Evolutionary conservation across 2,113 vertebrate species (phyloP).

Genomic region (Micronisus gabar): DNA sequence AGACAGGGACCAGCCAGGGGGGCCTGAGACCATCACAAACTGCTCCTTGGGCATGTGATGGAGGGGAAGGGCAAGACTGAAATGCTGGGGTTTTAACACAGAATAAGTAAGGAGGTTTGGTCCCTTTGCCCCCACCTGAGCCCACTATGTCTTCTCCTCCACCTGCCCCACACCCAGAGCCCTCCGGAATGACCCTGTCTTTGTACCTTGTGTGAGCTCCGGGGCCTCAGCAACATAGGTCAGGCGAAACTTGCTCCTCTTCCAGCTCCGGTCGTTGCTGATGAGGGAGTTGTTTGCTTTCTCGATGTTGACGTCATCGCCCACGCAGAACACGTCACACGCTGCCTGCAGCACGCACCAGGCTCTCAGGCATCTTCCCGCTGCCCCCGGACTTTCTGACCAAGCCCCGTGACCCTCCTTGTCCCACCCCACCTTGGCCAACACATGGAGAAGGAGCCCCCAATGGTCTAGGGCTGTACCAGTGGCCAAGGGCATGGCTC

Average conservation of each 20-base stretch:
- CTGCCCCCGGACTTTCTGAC: background rate
- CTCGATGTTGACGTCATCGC: conserved; percentile 96
- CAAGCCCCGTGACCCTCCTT: rapidly evolving
- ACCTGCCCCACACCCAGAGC: rapidly evolving
- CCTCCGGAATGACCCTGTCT: rapidly evolving
- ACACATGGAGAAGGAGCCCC: too few relatives aligned
- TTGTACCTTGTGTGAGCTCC: conserved; percentile 85
- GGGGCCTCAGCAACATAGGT: conserved; percentile 89
- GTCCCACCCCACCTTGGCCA: background rate
- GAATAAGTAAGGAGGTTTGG: background rate
- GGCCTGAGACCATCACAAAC: background rate
- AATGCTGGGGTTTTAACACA: background rate
- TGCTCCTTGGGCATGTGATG: background rate
- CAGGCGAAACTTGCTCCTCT: conserved; percentile 94
- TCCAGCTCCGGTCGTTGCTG: conserved; percentile 98
- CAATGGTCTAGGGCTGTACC: rapidly evolving
- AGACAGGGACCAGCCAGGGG: background rate
- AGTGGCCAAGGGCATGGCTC: rapidly evolving
- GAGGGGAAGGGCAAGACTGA: background rate
- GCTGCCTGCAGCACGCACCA: conserved; percentile 80
- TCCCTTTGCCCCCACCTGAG: rapidly evolving
- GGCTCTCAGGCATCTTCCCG: background rate
- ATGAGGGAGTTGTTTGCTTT: conserved; percentile 96
- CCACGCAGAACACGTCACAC: conserved; percentile 97
- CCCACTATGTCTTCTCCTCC: background rate